Evolutionary conservation across 2,797 vertebrate genomes (phyloP).

Genomic region (Diplodus puntazzo): DNA sequence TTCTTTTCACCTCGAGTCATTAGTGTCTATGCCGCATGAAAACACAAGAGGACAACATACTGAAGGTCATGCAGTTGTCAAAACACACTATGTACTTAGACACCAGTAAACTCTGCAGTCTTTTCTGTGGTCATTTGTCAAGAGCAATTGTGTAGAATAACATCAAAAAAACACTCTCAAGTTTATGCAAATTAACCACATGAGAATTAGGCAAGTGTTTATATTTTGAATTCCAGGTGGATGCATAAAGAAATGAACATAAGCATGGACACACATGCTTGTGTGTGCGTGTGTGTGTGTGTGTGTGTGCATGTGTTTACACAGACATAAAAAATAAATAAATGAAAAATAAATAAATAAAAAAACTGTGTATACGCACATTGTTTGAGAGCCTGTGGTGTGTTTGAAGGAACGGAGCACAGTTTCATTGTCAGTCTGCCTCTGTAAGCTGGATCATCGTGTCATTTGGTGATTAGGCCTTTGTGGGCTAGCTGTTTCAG

Average conservation of each 20-base stretch:
- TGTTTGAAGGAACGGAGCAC: constrained; percentile 50
- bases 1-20: constrained; percentile 39
- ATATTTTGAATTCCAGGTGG: constrained; percentile 39
- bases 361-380: neutral
- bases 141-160: constrained; percentile 49
- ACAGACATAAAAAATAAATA: neutral
- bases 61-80: constrained; percentile 65
- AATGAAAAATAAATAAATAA: neutral
- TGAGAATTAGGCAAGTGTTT: constrained; percentile 54
- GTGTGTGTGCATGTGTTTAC: no score
- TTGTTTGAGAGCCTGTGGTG: constrained; percentile 25
- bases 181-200: constrained; percentile 72
- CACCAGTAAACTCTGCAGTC: constrained; percentile 47
- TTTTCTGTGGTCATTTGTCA: constrained; percentile 66
- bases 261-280: neutral
- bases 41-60: constrained; percentile 48
- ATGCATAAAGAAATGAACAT: constrained; percentile 23
- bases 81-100: constrained; percentile 53
- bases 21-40: constrained; percentile 32
- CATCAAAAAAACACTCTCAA: constrained; percentile 55
- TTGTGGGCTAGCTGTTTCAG: constrained; percentile 63
- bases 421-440: constrained; percentile 63
- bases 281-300: no score
- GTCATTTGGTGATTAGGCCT: constrained; percentile 80
- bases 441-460: constrained; percentile 76